Conservation (phyloP, 2,113 vertebrate species). For the Eupsittula cactorum region DNA sequence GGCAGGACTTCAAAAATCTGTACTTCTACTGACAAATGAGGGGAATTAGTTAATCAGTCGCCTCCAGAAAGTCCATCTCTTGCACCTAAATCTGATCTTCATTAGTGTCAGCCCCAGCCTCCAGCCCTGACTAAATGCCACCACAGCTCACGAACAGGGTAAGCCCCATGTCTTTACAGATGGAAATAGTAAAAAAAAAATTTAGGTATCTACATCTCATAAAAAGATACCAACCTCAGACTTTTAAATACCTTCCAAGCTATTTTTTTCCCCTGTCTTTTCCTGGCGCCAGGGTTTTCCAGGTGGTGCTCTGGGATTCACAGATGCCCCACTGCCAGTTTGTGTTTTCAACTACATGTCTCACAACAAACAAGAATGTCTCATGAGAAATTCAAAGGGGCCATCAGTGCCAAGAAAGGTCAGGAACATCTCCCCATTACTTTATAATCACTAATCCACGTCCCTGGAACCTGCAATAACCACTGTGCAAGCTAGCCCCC, state of each 20-base stretch:
- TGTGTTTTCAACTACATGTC: background rate
- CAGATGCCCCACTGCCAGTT: background rate
- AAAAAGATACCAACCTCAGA: background rate
- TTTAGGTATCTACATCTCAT: background rate
- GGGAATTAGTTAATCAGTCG: background rate
- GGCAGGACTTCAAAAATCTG: background rate
- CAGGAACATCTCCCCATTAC: background rate
- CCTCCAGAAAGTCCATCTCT: conserved; percentile 7
- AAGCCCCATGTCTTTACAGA: background rate
- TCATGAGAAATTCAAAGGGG: background rate
- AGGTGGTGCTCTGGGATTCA: background rate
- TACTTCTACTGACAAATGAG: background rate
- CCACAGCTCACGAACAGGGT: background rate
- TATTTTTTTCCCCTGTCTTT: background rate
- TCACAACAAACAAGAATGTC: background rate
- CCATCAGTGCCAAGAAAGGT: background rate
- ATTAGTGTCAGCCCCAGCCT: background rate
- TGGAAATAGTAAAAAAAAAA: background rate
- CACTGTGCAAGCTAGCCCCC: background rate
- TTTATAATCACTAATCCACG: background rate
- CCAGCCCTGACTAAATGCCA: background rate
- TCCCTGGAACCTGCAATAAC: background rate
- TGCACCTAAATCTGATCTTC: background rate
- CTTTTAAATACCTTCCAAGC: background rate
- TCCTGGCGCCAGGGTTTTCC: background rate